phyloP scores from a whole-genome alignment of 2,888 invertebrate species.

The Drosophila melanocephala region DNA sequence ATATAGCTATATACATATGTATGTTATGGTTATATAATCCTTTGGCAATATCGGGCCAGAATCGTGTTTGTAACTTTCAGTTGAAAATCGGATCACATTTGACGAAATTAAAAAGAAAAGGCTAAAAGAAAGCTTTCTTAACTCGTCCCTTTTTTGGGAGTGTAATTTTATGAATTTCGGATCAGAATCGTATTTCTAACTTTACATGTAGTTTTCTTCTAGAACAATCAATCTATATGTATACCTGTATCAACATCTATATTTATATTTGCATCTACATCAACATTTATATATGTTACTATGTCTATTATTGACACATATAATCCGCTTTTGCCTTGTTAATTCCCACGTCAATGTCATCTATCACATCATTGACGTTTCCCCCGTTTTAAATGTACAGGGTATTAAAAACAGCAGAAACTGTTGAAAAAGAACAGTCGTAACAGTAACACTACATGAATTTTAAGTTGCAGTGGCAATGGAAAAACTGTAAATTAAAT shows the following conservation, averaged over 20 bases:
- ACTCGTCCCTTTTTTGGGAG: background rate
- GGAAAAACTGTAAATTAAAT: slow-evolving; percentile 57
- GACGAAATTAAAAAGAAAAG: too few species aligned
- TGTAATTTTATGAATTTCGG: accelerated
- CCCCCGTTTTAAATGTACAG: background rate
- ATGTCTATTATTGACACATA: background rate
- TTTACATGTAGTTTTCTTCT: background rate
- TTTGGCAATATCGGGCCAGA: background rate
- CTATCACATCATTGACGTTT: too few species aligned
- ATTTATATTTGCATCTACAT: background rate
- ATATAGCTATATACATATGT: background rate
- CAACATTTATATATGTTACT: background rate
- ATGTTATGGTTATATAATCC: too few species aligned
- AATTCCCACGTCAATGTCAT: background rate
- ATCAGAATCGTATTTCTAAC: background rate
- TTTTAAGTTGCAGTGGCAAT: slow-evolving; percentile 48
- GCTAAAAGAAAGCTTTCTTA: background rate
- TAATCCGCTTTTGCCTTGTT: background rate
- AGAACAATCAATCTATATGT: background rate
- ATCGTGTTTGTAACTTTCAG: too few species aligned
- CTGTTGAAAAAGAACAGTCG: slow-evolving; percentile 31
- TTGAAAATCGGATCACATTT: too few species aligned
- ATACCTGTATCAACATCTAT: too few species aligned
- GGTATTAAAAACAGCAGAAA: slow-evolving; percentile 18
- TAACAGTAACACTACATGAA: slow-evolving; percentile 63